Evolutionary conservation across 2,797 vertebrate species (phyloP).

Genomic region (Apogon talboti): DNA sequence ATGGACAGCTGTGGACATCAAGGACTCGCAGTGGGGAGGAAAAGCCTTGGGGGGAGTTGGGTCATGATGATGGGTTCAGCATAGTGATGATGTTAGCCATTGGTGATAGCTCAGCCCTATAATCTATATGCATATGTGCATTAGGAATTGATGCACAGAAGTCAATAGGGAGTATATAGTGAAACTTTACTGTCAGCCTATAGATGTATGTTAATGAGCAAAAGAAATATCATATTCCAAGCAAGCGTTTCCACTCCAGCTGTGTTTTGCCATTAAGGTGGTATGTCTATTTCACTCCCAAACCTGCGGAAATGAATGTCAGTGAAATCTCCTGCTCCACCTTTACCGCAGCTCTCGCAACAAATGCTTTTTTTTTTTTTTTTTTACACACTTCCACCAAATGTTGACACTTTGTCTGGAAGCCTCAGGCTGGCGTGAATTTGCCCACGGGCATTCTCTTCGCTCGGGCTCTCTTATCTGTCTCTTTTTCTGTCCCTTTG

Average conservation of each 20-base stretch:
- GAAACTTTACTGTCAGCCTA: background rate
- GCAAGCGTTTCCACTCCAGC: slow-evolving; percentile 24
- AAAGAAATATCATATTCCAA: slow-evolving; percentile 31
- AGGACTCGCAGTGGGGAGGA: too few species aligned
- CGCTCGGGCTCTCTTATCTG: slow-evolving; percentile 36
- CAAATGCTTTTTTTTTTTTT: slow-evolving; percentile 45
- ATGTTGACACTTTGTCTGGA: slow-evolving; percentile 54
- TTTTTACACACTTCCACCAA: slow-evolving; percentile 45
- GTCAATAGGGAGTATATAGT: slow-evolving; percentile 6
- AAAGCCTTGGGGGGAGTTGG: too few species aligned
- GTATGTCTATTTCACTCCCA: slow-evolving; percentile 27
- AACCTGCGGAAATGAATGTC: slow-evolving; percentile 36
- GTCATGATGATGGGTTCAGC: too few species aligned
- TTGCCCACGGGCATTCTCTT: slow-evolving; percentile 57
- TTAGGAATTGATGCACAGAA: background rate
- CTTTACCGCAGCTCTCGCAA: slow-evolving; percentile 26
- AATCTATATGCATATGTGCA: background rate
- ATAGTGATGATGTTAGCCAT: too few species aligned
- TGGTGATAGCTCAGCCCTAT: too few species aligned
- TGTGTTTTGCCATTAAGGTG: slow-evolving; percentile 13
- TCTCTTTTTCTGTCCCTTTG: slow-evolving; percentile 44
- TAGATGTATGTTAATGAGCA: background rate
- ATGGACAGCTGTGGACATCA: too few species aligned
- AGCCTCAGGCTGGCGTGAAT: slow-evolving; percentile 54
- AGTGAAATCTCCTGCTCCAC: slow-evolving; percentile 26